These are phyloP conservation scores for Metallyticus violacea DNA, from an alignment of 2,888 invertebrate species.

Conservation along the genomic window DNA sequence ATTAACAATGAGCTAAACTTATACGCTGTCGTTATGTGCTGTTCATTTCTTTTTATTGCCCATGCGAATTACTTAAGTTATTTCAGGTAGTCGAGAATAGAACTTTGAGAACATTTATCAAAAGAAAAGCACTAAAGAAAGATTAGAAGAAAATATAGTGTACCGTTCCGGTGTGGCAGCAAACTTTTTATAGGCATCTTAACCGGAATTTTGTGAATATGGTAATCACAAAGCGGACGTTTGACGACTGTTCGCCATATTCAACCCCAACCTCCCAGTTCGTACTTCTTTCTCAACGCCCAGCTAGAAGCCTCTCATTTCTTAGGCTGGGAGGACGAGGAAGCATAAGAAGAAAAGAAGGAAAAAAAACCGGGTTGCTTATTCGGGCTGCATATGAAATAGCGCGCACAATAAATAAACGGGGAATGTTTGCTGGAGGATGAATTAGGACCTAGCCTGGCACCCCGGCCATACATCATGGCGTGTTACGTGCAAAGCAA, in stretches of 20 bases:
- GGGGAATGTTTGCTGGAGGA: not conserved
- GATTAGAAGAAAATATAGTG: not conserved
- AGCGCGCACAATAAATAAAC: constrained; percentile 15
- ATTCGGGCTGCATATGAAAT: constrained; percentile 15
- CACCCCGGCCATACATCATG: not conserved
- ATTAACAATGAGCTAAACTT: no score
- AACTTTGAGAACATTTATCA: no score
- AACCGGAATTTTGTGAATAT: not conserved
- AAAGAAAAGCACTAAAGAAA: not conserved
- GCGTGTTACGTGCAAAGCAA: not conserved
- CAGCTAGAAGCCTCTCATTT: not conserved
- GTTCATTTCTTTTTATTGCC: no score
- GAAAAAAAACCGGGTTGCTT: not conserved
- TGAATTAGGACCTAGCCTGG: not conserved
- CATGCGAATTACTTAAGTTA: no score
- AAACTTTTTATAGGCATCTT: not conserved
- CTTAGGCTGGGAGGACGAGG: not conserved
- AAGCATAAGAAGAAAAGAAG: not conserved
- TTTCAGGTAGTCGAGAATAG: no score
- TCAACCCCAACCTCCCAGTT: not conserved
- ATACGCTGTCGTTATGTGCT: no score
- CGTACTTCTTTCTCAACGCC: not conserved
- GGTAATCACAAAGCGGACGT: not conserved
- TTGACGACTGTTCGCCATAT: not conserved
- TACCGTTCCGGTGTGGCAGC: no score